Evolutionary conservation across 2,113 vertebrate species (phyloP), one percentile per base, ranked within the genome.

Genomic region (Copsychus sechellarum): DNA sequence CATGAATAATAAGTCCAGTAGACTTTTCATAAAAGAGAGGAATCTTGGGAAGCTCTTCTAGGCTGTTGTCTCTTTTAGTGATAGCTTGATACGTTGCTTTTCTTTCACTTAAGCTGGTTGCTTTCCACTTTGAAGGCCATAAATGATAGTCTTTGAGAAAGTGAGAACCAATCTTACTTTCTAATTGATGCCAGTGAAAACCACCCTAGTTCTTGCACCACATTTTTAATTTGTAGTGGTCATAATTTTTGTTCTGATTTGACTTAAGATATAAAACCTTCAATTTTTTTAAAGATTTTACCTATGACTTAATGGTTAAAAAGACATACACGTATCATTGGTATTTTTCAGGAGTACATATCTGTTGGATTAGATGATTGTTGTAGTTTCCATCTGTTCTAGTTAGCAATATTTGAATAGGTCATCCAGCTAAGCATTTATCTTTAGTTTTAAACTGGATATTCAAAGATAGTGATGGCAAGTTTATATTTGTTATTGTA

Each of bases 241-340:
- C 22, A 5, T 77, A 24, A 36, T 31, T 84, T 86, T 84, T 91
- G 20, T 70, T 80, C 22, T 12, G 34, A 2, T 54, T 1, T 0
- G 10, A 66, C 23, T 57, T 70, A 10, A 1, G 4, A 23, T 38
- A 6, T 31, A 54, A 92, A 90, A 2, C 1, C 0, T 3, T 10
- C 8, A 29, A 10, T 10, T 11, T 25, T 57, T 34, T 6, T 17
- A 23, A 84, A 58, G n/a, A 21, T 40, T 66, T 70, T 28, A 51
- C 50, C 14, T 81, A 8, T 54, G 19, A 24, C 19, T 84, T 89
- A 2, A 8, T 1, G 5, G 9, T 62, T 60, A 36, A 38, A 60
- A 54, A 23, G 8, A 4, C 21, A 5, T 18, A 11, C 0, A 0
- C 1, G 0, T 28, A 17, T 48, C 8, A 42, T 2, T 57, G 20